These are phyloP conservation scores for Pitangus sulphuratus DNA, from an alignment of 2,797 vertebrate species.

Conservation along the genomic window DNA sequence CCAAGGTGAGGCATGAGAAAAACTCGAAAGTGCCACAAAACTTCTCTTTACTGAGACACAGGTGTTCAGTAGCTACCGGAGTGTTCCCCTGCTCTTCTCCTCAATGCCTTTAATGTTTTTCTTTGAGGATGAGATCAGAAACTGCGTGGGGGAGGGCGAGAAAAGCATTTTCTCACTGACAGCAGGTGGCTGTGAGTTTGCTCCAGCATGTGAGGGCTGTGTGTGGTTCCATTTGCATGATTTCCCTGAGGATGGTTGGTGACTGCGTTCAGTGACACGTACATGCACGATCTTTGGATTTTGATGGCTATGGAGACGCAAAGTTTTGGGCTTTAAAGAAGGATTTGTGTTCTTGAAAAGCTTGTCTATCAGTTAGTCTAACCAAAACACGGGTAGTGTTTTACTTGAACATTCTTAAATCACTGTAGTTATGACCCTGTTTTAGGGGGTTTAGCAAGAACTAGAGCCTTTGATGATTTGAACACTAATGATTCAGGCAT, in stretches of 20 bases:
- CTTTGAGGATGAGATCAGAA: not conserved
- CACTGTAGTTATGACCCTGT: not conserved
- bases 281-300: accelerated
- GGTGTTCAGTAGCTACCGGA: not conserved
- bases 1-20: not conserved
- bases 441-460: not conserved
- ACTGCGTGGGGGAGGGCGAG: not conserved
- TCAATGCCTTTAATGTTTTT: not conserved
- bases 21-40: not conserved
- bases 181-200: not conserved
- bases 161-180: not conserved
- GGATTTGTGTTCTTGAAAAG: not conserved
- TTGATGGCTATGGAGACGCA: not conserved
- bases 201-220: not conserved
- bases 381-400: not conserved
- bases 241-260: not conserved
- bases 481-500: not conserved
- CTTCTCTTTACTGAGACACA: not conserved
- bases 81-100: not conserved
- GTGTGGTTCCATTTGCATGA: not conserved
- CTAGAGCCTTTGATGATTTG: not conserved
- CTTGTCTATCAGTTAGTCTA: not conserved
- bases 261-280: accelerated
- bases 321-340: not conserved
- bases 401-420: not conserved